A percentile compares a stretch with the other conserved stretches of the same genome.
Conservation (phyloP, 2,888 invertebrate species). For the Furcula furcula region DNA sequence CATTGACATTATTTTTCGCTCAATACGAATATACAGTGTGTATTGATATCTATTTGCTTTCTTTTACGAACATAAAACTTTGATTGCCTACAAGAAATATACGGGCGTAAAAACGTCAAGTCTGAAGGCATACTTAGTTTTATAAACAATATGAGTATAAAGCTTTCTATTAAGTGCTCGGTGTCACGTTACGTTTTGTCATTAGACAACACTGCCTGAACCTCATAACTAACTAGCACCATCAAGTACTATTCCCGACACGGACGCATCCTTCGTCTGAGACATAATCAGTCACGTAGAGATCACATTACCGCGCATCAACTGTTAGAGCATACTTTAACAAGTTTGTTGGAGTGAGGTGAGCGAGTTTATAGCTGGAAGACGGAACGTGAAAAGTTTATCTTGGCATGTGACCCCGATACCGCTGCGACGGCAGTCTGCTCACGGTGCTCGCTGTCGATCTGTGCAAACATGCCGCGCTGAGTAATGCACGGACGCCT, state of each 20-base stretch:
- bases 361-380: slow-evolving; percentile 54
- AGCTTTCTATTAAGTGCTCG: not conserved
- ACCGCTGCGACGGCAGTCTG: slow-evolving; percentile 51
- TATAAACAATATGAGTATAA: not conserved
- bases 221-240: not conserved
- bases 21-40: too few species aligned
- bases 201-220: not conserved
- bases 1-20: too few species aligned
- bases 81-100: too few species aligned
- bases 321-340: slow-evolving; percentile 36
- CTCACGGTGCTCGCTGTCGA: slow-evolving; percentile 67
- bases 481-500: slow-evolving; percentile 72
- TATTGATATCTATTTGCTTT: too few species aligned
- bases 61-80: too few species aligned
- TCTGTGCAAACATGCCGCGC: slow-evolving; percentile 74
- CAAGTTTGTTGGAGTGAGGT: slow-evolving; percentile 43
- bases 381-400: slow-evolving; percentile 58
- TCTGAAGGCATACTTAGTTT: too few species aligned
- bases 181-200: not conserved
- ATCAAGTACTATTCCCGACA: not conserved
- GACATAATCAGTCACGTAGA: slow-evolving; percentile 34
- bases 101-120: too few species aligned
- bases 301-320: slow-evolving; percentile 35
- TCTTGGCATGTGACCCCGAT: slow-evolving; percentile 68
- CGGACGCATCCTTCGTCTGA: not conserved